Evolutionary conservation across 2,888 invertebrate species (phyloP), one percentile per base, ranked within the genome.

Genomic region (Nematopogon swammerdamellus): DNA sequence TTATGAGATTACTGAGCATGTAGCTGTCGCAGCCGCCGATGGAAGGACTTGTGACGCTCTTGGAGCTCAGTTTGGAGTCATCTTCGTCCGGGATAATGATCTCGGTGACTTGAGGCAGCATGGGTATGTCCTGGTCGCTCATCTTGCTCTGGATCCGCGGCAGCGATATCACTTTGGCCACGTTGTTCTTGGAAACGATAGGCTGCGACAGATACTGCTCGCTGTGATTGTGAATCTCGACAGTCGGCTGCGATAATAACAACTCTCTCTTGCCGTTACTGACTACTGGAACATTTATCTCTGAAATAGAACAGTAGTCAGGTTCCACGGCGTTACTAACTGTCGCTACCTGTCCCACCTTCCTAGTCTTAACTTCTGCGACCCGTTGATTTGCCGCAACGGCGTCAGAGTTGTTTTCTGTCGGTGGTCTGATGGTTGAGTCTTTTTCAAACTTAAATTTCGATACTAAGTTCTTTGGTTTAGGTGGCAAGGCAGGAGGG

Each of bases 401-500:
- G 75, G 77, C 71, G 74, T 77, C 77, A 75, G 79, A 80, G 77
- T 79, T 76, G 61, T 69, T 65, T 67, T 73, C 72, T 65, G 67
- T 67, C 64, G 69, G 58, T 59, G 62, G 59, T 65, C 67, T 72
- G 63, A 72, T 65, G 36, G 48, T 48, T 20, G 67, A 62, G 59
- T 69, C 70, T 47, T 53, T 58, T 56, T 80, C 81, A 60, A 81
- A 81, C 82, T 81, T 85, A 77, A 77, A 86, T 81, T 82, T 88
- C 62, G 76, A 86, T 62, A 84, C 80, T 59, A 88, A 75, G 69
- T 88, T 88, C 57, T 87, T 85, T 59, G 91, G 90, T 71, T 91
- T 89, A 45, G 91, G 88, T 53, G 91, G 89, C 64, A 92, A 70
- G 55, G 90, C 88, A 49, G 89, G 89, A 51, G 89, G 89, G 55